phyloP scores from a whole-genome alignment of 64 coral and sea anemone genomes.

The Montipora capricornis region DNA sequence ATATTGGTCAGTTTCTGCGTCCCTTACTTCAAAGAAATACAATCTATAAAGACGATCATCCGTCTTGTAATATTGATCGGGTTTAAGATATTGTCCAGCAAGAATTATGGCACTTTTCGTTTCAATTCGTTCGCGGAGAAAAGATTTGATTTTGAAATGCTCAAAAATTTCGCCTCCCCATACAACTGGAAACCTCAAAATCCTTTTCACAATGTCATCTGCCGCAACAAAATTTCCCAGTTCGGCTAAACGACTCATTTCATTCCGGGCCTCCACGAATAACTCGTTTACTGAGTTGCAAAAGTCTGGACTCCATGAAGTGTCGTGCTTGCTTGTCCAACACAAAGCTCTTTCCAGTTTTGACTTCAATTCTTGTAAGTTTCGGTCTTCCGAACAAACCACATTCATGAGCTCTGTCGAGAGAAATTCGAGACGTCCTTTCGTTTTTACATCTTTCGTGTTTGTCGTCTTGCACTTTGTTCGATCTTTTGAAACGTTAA shows the following conservation, averaged over 20 bases:
- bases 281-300: slow-evolving; percentile 12
- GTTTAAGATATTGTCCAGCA: slow-evolving; percentile 51
- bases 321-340: slow-evolving; percentile 48
- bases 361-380: neutral
- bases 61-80: slow-evolving; percentile 28
- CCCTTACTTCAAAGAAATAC: slow-evolving; percentile 41
- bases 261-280: neutral
- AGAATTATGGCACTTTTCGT: slow-evolving; percentile 19
- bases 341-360: slow-evolving; percentile 29
- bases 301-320: slow-evolving; percentile 18
- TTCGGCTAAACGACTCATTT: slow-evolving; percentile 40
- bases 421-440: neutral
- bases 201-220: slow-evolving; percentile 41
- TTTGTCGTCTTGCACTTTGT: neutral
- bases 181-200: slow-evolving; percentile 4
- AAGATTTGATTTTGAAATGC: slow-evolving; percentile 48
- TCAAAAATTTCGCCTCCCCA: slow-evolving; percentile 49
- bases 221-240: neutral
- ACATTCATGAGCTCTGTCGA: slow-evolving; percentile 11
- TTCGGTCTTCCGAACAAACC: neutral
- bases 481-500: neutral
- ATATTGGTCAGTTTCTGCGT: neutral
- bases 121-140: slow-evolving; percentile 60
- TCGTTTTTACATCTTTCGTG: neutral
- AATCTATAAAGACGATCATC: slow-evolving; percentile 50